Evolutionary conservation across 2,797 vertebrate genomes (phyloP).

Genomic region (Hoplostethus atlanticus): DNA sequence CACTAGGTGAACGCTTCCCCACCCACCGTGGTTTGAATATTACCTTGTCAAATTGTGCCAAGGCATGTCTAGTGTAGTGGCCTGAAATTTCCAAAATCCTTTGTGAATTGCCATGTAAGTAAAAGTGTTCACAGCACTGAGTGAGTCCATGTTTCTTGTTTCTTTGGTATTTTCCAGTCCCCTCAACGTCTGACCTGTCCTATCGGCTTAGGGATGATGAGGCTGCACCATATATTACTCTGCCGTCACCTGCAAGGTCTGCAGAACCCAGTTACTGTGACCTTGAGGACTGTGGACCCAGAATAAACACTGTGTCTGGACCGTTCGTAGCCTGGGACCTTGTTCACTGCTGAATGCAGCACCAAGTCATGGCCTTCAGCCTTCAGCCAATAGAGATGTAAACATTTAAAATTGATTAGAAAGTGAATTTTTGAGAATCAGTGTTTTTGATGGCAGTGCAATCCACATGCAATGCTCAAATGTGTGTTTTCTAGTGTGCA

Average conservation of each 20-base stretch:
- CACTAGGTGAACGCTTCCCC: too few species aligned
- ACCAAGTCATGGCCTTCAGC: not conserved
- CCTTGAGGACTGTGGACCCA: slow-evolving; percentile 16
- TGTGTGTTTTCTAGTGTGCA: too few species aligned
- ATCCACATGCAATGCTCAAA: not conserved
- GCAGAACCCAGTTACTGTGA: not conserved
- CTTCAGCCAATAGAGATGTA: not conserved
- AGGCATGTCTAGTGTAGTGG: too few species aligned
- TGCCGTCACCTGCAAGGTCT: not conserved
- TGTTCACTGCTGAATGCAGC: slow-evolving; percentile 50
- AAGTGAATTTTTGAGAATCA: too few species aligned
- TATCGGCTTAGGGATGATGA: slow-evolving; percentile 2
- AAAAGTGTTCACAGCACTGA: not conserved
- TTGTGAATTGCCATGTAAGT: too few species aligned
- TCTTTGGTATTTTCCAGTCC: slow-evolving; percentile 25
- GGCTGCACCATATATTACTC: not conserved
- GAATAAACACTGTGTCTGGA: slow-evolving; percentile 4
- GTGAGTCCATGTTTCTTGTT: not conserved
- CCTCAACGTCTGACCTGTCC: not conserved
- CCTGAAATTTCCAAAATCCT: too few species aligned
- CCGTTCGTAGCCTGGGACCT: slow-evolving; percentile 71
- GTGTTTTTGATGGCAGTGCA: not conserved
- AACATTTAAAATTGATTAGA: too few species aligned
- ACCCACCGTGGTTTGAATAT: too few species aligned
- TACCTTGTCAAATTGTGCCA: too few species aligned